phyloP scores from a whole-genome alignment of 2,797 vertebrate species.

The Meriones psammophilus region DNA sequence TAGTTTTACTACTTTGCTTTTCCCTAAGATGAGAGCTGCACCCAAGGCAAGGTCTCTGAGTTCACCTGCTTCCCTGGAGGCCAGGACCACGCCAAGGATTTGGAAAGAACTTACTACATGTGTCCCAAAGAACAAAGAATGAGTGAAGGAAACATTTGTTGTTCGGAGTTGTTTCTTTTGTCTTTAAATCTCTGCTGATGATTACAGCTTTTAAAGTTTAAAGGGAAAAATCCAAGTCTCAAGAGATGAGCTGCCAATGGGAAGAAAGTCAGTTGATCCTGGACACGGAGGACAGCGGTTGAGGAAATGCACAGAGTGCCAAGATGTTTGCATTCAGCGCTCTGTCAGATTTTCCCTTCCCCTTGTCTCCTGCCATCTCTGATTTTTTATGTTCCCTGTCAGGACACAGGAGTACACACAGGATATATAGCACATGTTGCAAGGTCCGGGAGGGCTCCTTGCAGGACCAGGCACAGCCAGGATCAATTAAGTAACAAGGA shows the following conservation, averaged over 20 bases:
- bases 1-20: neutral
- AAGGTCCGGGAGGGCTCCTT: conserved; percentile 72
- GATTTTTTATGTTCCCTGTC: conserved; percentile 82
- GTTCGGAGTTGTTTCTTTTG: conserved; percentile 14
- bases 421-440: conserved; percentile 79
- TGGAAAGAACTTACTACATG: neutral
- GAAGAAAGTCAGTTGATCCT: conserved; percentile 7
- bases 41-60: neutral
- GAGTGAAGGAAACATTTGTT: conserved; percentile 19
- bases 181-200: conserved; percentile 20
- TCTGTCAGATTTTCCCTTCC: conserved; percentile 48
- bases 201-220: conserved; percentile 45
- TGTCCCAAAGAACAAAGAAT: conserved; percentile 29
- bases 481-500: conserved; percentile 83
- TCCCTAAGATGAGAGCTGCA: neutral
- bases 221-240: conserved; percentile 52
- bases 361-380: conserved; percentile 75
- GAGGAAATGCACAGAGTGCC: neutral
- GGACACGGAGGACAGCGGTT: neutral
- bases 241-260: neutral
- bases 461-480: conserved; percentile 78
- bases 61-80: neutral
- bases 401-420: conserved; percentile 65
- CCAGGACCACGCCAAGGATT: neutral
- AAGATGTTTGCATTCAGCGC: conserved; percentile 47